Conservation (phyloP, 1,140 invertebrate genomes). For the Bombus polaris region DNA sequence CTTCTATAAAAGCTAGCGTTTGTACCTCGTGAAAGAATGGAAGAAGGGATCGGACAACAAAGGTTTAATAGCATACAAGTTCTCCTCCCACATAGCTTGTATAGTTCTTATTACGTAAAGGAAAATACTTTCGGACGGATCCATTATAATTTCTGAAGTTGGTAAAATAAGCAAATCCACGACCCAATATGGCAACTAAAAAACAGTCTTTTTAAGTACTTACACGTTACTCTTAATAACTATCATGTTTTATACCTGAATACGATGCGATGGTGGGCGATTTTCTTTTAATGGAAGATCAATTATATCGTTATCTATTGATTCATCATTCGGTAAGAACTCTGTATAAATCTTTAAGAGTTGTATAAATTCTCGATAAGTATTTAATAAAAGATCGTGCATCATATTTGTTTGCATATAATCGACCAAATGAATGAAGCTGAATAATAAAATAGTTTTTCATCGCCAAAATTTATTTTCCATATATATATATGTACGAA, state of each 20-base stretch:
- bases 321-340: slow-evolving; percentile 82
- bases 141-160: slow-evolving; percentile 80
- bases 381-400: slow-evolving; percentile 86
- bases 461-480: slow-evolving; percentile 52
- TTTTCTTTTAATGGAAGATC: slow-evolving; percentile 47
- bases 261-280: slow-evolving; percentile 7
- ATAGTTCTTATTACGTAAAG: slow-evolving; percentile 82
- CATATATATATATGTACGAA: slow-evolving; percentile 32
- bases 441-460: slow-evolving; percentile 75
- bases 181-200: slow-evolving; percentile 84
- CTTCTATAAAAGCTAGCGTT: neutral
- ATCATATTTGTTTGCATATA: slow-evolving; percentile 89
- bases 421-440: slow-evolving; percentile 89
- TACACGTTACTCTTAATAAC: neutral
- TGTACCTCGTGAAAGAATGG: slow-evolving; percentile 82
- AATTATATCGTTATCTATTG: slow-evolving; percentile 62
- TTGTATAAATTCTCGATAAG: slow-evolving; percentile 85
- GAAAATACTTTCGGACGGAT: slow-evolving; percentile 84
- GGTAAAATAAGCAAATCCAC: slow-evolving; percentile 83
- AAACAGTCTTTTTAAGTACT: neutral
- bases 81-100: slow-evolving; percentile 84
- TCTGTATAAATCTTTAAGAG: slow-evolving; percentile 85
- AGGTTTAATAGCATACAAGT: slow-evolving; percentile 83
- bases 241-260: slow-evolving; percentile 51
- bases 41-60: slow-evolving; percentile 84